Base-by-base conservation (phyloP, 2,888 invertebrate genomes). In the Harmothoe impar region DNA sequence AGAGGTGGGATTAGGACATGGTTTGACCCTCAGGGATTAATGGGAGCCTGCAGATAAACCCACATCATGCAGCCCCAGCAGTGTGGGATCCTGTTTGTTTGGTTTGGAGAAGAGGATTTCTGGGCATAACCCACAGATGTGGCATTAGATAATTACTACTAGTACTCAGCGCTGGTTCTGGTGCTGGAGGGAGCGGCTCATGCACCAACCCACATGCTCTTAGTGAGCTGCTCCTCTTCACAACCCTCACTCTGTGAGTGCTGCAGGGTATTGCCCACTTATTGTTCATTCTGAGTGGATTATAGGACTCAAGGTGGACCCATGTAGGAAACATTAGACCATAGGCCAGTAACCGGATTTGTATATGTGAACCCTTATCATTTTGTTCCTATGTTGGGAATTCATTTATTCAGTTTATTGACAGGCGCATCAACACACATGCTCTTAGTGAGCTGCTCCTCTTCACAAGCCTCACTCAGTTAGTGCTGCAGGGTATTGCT, bases 111-210 rank as follows among this genome's bases (percentile, higher is more conserved):
- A 29, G 72, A 17, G 29, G 25, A 72, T 72, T 72, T 72, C 15
- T 25, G 25, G 72, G 5, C 25, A 72, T 72, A 72, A 72, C 31
- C 29, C 0, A 29, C 72, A 72, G 72, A 72, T 72, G 72, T 72
- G 29, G 29, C 72, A 5, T 72, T 72, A 72, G 72, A 72, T 72
- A 72, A 72, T 72, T n/a, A 72, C 29, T 62, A 62, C 62, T 20
- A 62, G 12, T n/a, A 20, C n/a, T n/a, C 62, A 62, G 62, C 7
- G 62, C 0, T 3, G 43, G 43, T n/a, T n/a, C 23, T 62, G 62
- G 62, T 62, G 20, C 62, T 20, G n/a, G 62, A 72, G 72, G n/a
- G 15, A 72, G 72, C 25, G 0, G 29, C 15, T 72, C 72, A 29
- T 15, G 3, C 1, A 25, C 72, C 72, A 3, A 12, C 72, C 17